These are phyloP conservation scores for Gymnoscopelus microlampas DNA, from an alignment of 2,797 vertebrate genomes.

Conservation along the genomic window DNA sequence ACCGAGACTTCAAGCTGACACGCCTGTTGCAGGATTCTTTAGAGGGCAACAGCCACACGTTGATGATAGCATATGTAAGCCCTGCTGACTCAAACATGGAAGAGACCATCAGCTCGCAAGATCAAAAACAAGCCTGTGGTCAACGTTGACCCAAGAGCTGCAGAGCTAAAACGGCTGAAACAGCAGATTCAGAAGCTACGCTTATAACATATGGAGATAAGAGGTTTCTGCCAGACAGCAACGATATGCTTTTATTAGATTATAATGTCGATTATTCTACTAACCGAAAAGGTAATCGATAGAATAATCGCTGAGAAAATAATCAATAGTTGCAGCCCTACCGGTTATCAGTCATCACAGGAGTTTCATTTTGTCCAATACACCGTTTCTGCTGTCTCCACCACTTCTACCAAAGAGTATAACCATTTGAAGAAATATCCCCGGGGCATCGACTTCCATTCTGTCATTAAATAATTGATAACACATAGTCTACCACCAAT, in stretches of 20 bases:
- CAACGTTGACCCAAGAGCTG: conserved; percentile 90
- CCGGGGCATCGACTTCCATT: too few species aligned
- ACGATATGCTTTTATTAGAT: too few species aligned
- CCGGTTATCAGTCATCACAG: too few species aligned
- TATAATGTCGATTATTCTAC: too few species aligned
- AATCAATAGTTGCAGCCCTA: too few species aligned
- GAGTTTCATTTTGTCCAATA: too few species aligned
- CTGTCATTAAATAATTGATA: background rate
- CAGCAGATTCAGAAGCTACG: conserved; percentile 75
- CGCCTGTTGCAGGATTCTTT: conserved; percentile 93
- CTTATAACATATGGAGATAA: background rate
- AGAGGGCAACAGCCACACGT: conserved; percentile 95
- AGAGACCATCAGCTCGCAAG: conserved; percentile 95
- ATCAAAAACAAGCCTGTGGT: conserved; percentile 97
- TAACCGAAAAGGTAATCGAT: too few species aligned
- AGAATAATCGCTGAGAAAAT: too few species aligned
- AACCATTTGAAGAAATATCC: background rate
- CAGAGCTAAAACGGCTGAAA: conserved; percentile 92
- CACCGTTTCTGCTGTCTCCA: too few species aligned
- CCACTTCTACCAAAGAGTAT: background rate
- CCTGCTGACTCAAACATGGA: conserved; percentile 97
- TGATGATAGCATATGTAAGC: conserved; percentile 96
- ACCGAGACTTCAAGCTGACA: conserved; percentile 92
- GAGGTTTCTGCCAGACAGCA: too few species aligned
- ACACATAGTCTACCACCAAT: background rate